A percentile compares a stretch with the other conserved stretches of the same genome.
phyloP scores from a whole-genome alignment of 2,888 invertebrate genomes.

The Mesorhabditis sp. region DNA sequence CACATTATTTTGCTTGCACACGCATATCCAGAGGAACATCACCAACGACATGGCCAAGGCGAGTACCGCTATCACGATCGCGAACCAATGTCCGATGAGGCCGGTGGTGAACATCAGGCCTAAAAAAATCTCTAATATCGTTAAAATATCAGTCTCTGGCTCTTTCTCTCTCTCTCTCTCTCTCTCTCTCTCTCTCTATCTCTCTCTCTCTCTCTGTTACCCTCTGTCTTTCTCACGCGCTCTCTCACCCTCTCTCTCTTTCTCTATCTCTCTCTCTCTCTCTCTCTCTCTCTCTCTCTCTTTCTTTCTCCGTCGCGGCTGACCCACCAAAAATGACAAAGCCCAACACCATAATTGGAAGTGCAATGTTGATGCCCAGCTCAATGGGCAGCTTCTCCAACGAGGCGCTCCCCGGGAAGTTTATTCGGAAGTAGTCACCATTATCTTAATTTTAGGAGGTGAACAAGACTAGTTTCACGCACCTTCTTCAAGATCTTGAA shows the following conservation, averaged over 20 bases:
- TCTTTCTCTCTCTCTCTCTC: too few species aligned
- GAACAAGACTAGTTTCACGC: background rate
- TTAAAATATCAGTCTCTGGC: too few species aligned
- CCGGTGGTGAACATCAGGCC: background rate
- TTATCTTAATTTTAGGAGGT: background rate
- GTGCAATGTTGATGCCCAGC: constrained; percentile 1
- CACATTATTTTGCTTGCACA: constrained; percentile 5
- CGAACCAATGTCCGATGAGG: constrained; percentile 4
- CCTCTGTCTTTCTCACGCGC: too few species aligned
- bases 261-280: too few species aligned
- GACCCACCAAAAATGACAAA: constrained; percentile 3
- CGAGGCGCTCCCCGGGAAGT: background rate
- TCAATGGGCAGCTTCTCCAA: background rate
- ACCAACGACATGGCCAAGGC: background rate
- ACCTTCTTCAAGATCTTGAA: background rate
- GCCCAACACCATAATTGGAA: background rate
- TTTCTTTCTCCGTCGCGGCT: background rate
- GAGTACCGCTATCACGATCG: background rate
- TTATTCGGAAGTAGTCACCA: background rate
- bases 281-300: too few species aligned
- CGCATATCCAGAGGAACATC: background rate
- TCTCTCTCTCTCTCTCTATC: too few species aligned
- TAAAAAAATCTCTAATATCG: background rate
- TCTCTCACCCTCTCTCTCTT: too few species aligned
- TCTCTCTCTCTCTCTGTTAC: too few species aligned